Evolutionary conservation across 2,113 vertebrate species (phyloP), one percentile per base, ranked within the genome.

Genomic region (Isichthys henryi): DNA sequence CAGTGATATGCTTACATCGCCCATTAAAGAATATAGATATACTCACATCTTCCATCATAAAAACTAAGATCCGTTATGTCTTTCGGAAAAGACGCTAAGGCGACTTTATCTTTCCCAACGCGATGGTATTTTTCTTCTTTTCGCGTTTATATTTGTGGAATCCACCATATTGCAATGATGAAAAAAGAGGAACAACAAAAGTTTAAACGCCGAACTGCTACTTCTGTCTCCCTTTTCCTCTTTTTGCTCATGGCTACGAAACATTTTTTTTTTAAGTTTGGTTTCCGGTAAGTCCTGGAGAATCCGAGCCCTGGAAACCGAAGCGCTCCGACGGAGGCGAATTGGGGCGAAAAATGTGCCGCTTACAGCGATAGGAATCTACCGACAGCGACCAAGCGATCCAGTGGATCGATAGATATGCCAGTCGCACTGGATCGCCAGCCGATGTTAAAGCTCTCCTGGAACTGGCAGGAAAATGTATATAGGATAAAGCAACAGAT

Each of bases 21-120:
- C 35, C 88, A 87, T 15, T 45, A 80, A 49, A 88, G 80, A 27
- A 89, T 87, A 90, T 91, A 93, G 21, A 89, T 87, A 90, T 91
- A 93, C 93, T 94, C 92, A 94, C 93, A 92, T 93, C 92, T 92
- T 92, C 93, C 93, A 94, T 94, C 89, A 90, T 92, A 83, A 91
- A 89, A 74, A 86, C 87, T 88, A 9, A 77, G 46, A 46, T 92
- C 92, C 92, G 91, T 91, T 91, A 89, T 89, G 80, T 58, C 87
- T 88, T 49, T 58, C 62, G 46, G 84, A 90, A 92, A 91, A 66
- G 45, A 89, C 90, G 88, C 90, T 90, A 91, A 86, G 66, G 45
- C 19, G 53, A 86, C 49, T 84, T 92, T 92, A 92, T 92, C 88
- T 91, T 48, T 83, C 48, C 43, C 87, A 87, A 86, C 84, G 89